Evolutionary conservation across 2,113 vertebrate genomes (phyloP).

Genomic region (Talpa occidentalis): DNA sequence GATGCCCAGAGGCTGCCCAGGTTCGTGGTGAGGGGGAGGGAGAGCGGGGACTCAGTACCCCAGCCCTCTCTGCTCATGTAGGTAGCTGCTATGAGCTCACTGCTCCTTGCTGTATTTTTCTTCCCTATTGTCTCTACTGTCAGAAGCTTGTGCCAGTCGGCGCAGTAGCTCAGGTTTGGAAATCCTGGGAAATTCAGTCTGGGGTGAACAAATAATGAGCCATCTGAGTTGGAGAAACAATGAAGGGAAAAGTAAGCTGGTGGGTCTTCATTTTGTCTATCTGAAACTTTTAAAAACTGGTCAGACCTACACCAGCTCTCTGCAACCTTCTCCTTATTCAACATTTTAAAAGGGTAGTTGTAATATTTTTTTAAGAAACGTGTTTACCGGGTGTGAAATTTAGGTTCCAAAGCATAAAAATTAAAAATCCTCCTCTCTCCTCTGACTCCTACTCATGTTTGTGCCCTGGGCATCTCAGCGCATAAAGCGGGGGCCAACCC

Average conservation of each 20-base stretch:
- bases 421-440: not conserved
- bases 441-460: not conserved
- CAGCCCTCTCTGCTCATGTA: not conserved
- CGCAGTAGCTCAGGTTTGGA: not conserved
- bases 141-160: not conserved
- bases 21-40: no score
- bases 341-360: not conserved
- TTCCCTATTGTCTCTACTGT: not conserved
- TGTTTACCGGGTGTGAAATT: not conserved
- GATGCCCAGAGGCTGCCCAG: not conserved
- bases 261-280: not conserved
- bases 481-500: not conserved
- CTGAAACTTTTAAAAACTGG: not conserved
- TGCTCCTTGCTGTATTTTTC: not conserved
- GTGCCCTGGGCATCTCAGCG: not conserved
- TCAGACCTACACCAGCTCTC: not conserved
- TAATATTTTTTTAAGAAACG: not conserved
- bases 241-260: not conserved
- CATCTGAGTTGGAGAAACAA: not conserved
- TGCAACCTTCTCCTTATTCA: not conserved
- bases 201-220: not conserved
- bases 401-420: not conserved
- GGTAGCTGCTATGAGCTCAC: not conserved
- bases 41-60: rapidly evolving
- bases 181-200: no score